Conservation (phyloP, 2,888 invertebrate species). For the Hirtodrosophila cameraria region DNA sequence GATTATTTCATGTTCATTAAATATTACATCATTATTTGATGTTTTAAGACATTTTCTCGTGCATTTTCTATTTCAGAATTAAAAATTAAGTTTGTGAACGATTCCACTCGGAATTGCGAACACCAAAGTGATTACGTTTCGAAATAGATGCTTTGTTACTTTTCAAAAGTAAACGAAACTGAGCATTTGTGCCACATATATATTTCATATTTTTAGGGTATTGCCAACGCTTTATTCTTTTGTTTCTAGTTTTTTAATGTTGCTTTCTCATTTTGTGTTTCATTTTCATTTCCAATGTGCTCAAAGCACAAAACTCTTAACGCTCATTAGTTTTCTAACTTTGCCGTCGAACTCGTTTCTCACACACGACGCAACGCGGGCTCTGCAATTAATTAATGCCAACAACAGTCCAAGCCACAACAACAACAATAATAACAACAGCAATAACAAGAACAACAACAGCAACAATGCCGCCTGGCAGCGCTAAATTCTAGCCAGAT, state of each 20-base stretch:
- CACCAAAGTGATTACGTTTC: too few relatives aligned
- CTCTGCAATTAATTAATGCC: conserved; percentile 80
- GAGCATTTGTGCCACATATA: too few relatives aligned
- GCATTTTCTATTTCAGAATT: too few relatives aligned
- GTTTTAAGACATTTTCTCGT: too few relatives aligned
- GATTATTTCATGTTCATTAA: too few relatives aligned
- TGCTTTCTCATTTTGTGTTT: conserved; percentile 55
- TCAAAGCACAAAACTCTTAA: conserved; percentile 54
- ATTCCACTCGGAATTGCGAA: too few relatives aligned
- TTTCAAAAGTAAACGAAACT: too few relatives aligned
- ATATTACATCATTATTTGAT: too few relatives aligned
- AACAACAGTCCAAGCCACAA: conserved; percentile 53
- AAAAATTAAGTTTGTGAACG: too few relatives aligned
- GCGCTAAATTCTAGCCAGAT: conserved; percentile 79
- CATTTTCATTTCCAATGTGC: conserved; percentile 72
- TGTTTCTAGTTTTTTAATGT: background rate
- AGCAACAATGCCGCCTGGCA: conserved; percentile 70
- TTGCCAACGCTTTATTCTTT: conserved; percentile 10
- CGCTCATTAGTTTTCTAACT: conserved; percentile 73
- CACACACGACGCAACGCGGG: conserved; percentile 56
- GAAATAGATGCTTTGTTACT: too few relatives aligned
- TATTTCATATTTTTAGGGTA: conserved; percentile 21
- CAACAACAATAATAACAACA: conserved; percentile 39
- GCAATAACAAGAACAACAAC: conserved; percentile 36
- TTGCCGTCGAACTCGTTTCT: conserved; percentile 72